Evolutionary conservation across 2,113 vertebrate genomes (phyloP).

Genomic region (Istiophorus platypterus): DNA sequence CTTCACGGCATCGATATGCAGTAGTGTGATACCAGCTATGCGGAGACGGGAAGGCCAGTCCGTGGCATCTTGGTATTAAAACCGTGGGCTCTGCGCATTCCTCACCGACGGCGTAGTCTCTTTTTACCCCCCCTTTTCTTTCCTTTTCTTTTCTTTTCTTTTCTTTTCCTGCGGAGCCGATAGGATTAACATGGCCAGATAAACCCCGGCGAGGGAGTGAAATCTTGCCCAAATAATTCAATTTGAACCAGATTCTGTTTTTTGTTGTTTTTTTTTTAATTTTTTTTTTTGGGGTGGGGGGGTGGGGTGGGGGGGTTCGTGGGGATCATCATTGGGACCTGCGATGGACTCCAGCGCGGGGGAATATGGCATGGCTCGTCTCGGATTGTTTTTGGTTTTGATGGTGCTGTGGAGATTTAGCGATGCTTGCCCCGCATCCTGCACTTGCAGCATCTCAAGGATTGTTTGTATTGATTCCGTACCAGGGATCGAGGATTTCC

Average conservation of each 20-base stretch:
- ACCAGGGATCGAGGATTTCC: slow-evolving; percentile 91
- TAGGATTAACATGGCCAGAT: slow-evolving; percentile 68
- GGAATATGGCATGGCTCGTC: slow-evolving; percentile 86
- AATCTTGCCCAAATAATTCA: slow-evolving; percentile 58
- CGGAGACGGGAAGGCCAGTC: slow-evolving; percentile 83
- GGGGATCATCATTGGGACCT: slow-evolving; percentile 79
- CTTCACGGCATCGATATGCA: slow-evolving; percentile 81
- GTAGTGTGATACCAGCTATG: slow-evolving; percentile 83
- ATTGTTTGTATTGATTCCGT: slow-evolving; percentile 89
- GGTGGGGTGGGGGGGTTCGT: slow-evolving; percentile 60
- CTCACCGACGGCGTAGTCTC: slow-evolving; percentile 65
- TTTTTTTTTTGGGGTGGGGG: too few relatives aligned
- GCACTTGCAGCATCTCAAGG: slow-evolving; percentile 89
- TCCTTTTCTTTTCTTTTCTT: neutral
- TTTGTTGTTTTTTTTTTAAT: too few relatives aligned
- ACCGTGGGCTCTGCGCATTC: slow-evolving; percentile 79
- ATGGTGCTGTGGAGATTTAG: slow-evolving; percentile 84
- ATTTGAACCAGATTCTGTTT: slow-evolving; percentile 59
- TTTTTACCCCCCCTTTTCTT: neutral
- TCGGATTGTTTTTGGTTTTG: slow-evolving; percentile 88
- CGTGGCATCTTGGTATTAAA: slow-evolving; percentile 82
- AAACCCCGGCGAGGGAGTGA: slow-evolving; percentile 48
- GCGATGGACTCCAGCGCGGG: slow-evolving; percentile 88
- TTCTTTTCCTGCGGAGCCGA: slow-evolving; percentile 35
- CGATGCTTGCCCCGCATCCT: slow-evolving; percentile 89